Base-by-base conservation (phyloP, 2,888 invertebrate genomes). In the Volucella inanis region DNA sequence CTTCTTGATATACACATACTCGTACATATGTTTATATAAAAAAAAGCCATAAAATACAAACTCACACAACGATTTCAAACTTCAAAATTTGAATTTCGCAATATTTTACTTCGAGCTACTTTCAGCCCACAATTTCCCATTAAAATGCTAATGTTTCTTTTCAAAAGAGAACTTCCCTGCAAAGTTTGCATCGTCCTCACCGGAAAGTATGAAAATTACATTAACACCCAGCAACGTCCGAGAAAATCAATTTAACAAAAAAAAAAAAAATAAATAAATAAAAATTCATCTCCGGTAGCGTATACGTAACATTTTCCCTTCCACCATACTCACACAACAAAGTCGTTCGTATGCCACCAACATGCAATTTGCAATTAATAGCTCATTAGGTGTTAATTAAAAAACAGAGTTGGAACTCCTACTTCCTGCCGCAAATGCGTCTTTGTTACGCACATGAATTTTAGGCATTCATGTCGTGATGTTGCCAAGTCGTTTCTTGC, bases 311-410 rank as follows among this genome's bases (percentile, higher is more conserved):
- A 68, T 68, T 78, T 76, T 81, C 52, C 8, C n/a, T 9, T 12
- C 3, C 43, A 12, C 39, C 22, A 4, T 6, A 4, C 8, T 50
- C 41, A 10, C 41, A 12, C 10, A 0, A 38, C 39, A 39, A 59
- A 54, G 31, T 71, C 65, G 41, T 62, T 52, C 47, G 18, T 52
- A 52, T 61, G 54, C 67, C 52, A 22, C 72, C 22, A 71, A 82
- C 62, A 72, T 62, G 45, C 72, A 57, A 82, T 78, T 78, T 55
- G 72, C 82, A 72, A 72, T 78, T 61, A 67, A 78, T 78, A 70
- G 61, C 74, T 79, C 68, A 83, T 83, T 74, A 74, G 47, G 52
- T 68, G 64, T 74, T 75, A 75, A 79, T 84, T 79, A 84, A 75
- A 75, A 75, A 62, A 64, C 68, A 49, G 43, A 39, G 18, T 45